phyloP scores from a whole-genome alignment of 2,113 vertebrate genomes.

The Sitta europaea region DNA sequence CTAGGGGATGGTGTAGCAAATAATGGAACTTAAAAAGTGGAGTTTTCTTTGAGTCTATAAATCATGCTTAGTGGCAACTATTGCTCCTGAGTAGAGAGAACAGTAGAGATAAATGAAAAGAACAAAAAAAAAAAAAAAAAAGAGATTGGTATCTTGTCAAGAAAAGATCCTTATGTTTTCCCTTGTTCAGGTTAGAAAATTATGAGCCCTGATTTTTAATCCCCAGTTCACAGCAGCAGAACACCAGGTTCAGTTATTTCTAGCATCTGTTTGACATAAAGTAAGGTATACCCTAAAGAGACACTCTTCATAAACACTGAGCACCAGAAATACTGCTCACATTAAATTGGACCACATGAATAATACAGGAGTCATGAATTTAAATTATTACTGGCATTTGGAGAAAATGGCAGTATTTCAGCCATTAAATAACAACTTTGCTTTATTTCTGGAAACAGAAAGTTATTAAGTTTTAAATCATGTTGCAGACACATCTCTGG shows the following conservation, averaged over 20 bases:
- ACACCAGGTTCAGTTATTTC: conserved; percentile 37
- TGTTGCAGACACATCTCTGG: background rate
- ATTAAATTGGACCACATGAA: conserved; percentile 71
- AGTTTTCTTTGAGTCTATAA: background rate
- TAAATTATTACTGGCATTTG: conserved; percentile 71
- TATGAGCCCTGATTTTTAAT: conserved; percentile 37
- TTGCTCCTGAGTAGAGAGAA: background rate
- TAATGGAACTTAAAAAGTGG: background rate
- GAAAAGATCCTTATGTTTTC: background rate
- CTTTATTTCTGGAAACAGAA: conserved; percentile 73
- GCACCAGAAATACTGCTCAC: conserved; percentile 61
- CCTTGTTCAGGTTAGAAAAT: conserved; percentile 27
- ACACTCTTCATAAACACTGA: conserved; percentile 62
- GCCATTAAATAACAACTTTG: conserved; percentile 69
- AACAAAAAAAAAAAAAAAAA: rapidly evolving
- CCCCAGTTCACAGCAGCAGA: conserved; percentile 17
- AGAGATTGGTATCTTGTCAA: background rate
- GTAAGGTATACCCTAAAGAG: conserved; percentile 61
- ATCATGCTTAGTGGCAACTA: background rate
- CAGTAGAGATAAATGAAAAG: background rate
- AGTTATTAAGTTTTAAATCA: conserved; percentile 76
- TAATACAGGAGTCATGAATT: conserved; percentile 73
- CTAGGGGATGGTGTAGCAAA: background rate
- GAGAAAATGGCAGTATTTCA: conserved; percentile 66
- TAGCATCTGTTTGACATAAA: conserved; percentile 65